Base-by-base conservation (phyloP, 2,797 vertebrate species). In the Neosilurus mollespiculum region DNA sequence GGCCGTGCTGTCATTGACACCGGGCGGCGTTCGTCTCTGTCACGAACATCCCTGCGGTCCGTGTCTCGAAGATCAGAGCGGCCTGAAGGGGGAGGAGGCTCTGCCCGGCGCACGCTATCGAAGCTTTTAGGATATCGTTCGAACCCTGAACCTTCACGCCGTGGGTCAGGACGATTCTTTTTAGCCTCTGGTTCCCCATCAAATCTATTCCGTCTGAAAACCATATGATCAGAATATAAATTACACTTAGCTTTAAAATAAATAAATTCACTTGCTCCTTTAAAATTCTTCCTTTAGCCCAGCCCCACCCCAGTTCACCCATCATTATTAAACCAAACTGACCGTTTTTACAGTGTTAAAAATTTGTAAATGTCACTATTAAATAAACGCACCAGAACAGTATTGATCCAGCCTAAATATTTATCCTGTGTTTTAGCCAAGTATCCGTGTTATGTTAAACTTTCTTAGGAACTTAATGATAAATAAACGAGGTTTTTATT, bases 101-200 rank as follows among this genome's bases (percentile, higher is more conserved):
- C 97, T 0, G 95, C 88, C 87, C 98, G 94, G 85, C 97, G 94
- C 24, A 96, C 96, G 0, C 96, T 92, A 18, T 94, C 95, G 86
- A 98, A 99, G 89, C 89, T 95, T 91, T 99, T 99, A 7, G 96
- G 96, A 78, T 96, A 99, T 1, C 97, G 95, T 67, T 98, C 97
- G 83, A 98, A 98, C 18, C 94, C 93, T 0, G 96, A 90, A 56
- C 95, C 91, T 73, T 98, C 96, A 84, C 97, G 94, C 69, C 96
- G 93, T 56, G 95, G 92, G 30, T 94, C 91, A 0, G 96, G 96
- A 0, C 97, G 96, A 79, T 90, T 90, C 91, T 99, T 99, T 88
- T 99, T 99, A 0, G 92, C 94, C n/a, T 99, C 97, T 2, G 96
- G 94, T 88, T 97, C 97, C 59, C 92, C 91, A 11, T 97, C 96